Conservation (phyloP, 2,888 invertebrate species). For the Eupithecia vulgata region DNA sequence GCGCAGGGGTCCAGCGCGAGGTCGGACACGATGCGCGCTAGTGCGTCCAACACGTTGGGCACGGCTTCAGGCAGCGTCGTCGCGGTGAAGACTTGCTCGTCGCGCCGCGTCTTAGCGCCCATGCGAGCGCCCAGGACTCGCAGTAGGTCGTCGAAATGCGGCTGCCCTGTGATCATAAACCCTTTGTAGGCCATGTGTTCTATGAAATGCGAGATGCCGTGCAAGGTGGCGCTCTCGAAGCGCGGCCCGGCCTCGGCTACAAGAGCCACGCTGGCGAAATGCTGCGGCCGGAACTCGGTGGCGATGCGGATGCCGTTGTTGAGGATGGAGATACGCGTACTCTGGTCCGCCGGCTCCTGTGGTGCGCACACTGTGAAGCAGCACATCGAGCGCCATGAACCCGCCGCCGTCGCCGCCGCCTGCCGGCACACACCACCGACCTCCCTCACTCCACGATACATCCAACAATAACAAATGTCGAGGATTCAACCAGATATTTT, state of each 20-base stretch:
- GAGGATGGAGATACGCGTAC: conserved; percentile 45
- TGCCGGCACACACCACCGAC: neutral
- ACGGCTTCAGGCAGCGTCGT: conserved; percentile 35
- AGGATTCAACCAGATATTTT: neutral
- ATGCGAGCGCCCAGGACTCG: neutral
- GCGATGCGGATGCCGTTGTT: conserved; percentile 65
- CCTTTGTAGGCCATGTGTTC: conserved; percentile 70
- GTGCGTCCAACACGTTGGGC: conserved; percentile 44
- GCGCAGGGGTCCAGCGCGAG: conserved; percentile 53
- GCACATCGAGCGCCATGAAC: neutral
- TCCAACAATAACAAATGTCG: neutral
- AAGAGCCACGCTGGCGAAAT: conserved; percentile 53
- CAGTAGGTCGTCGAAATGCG: neutral
- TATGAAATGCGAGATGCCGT: conserved; percentile 71
- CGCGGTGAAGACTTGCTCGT: conserved; percentile 58
- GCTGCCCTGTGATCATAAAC: neutral
- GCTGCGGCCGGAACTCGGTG: conserved; percentile 55
- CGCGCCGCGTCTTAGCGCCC: conserved; percentile 60
- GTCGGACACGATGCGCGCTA: conserved; percentile 56
- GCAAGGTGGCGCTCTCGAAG: conserved; percentile 59
- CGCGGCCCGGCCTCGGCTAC: conserved; percentile 64
- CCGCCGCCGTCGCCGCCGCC: neutral
- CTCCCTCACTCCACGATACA: conserved; percentile 2
- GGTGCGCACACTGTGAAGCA: neutral
- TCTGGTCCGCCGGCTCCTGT: neutral